A percentile compares a stretch with the other conserved stretches of the same genome.
These are phyloP conservation scores for Copsychus sechellarum DNA, from an alignment of 2,113 vertebrate species.

Conservation along the genomic window DNA sequence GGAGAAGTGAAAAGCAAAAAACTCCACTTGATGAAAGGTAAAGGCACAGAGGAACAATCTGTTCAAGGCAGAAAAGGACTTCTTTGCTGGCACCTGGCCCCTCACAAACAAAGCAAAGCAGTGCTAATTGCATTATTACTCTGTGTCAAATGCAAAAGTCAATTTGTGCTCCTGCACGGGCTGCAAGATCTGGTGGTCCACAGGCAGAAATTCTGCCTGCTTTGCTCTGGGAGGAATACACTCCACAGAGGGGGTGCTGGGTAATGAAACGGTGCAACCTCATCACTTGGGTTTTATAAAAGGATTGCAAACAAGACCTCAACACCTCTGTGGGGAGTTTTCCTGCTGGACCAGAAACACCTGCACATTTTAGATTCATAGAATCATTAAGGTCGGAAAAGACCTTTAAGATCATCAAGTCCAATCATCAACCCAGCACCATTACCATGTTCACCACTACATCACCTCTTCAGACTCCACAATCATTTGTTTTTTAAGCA, in stretches of 20 bases:
- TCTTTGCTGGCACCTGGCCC: not conserved
- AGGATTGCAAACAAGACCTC: not conserved
- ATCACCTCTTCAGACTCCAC: not conserved
- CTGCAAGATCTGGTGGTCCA: not conserved
- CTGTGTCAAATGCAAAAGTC: not conserved
- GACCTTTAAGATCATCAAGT: not conserved
- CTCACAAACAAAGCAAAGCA: not conserved
- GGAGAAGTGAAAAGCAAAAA: not conserved
- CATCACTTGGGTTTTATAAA: fast-evolving
- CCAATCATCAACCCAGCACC: not conserved
- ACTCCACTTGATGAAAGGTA: not conserved
- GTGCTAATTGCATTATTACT: not conserved
- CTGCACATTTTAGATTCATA: not conserved
- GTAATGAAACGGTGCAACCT: not conserved
- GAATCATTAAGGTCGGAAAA: not conserved
- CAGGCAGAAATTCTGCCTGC: not conserved
- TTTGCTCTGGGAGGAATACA: not conserved
- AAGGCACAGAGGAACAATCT: not conserved
- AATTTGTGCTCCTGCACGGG: not conserved
- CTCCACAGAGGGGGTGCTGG: not conserved
- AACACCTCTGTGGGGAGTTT: not conserved
- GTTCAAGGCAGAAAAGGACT: not conserved
- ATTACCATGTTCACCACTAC: not conserved
- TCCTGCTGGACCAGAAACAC: not conserved
- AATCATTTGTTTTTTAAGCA: fast-evolving